Evolutionary conservation across 2,113 vertebrate genomes (phyloP), one percentile per base, ranked within the genome.

Genomic region (Corvus cornix): DNA sequence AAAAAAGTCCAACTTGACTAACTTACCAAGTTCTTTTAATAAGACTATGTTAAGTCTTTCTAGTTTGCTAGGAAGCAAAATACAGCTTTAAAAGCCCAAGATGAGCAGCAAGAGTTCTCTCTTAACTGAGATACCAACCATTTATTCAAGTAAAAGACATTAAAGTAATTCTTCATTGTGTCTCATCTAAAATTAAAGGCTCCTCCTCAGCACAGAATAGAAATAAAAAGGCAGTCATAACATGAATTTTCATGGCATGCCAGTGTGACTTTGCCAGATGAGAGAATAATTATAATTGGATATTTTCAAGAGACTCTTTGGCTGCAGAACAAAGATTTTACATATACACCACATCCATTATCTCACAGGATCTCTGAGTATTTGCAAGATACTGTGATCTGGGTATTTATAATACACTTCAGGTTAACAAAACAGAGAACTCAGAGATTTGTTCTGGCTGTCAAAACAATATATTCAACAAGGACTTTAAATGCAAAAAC

Each of bases 381-480:
- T 83, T 80, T 88, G 51, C 46, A 93, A 93, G 44, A 85, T 37
- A 66, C 4, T 80, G 13, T 66, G 63, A 85, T 76, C 41, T 58
- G 33, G 28, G 11, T 76, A 85, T 83, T 91, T 69, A 35, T 53
- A 90, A 49, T 80, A 73, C 5, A 55, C 35, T 83, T 43, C 28
- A 35, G 33, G 28, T 85, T 91, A 91, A 93, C 46, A 76, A 87
- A 89, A 96, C 35, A 83, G 37, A 66, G 44, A 90, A 74, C 19
- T 84, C n/a, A 77, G 55, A 76, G 24, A 84, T 26, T 84, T 66
- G 26, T 80, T 88, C 75, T 74, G 22, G 41, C 44, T 88, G 63
- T 66, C 73, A 94, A 93, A 96, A 67, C 75, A 89, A 67, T 43
- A 86, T 20, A 63, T 44, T 77, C 59, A 84, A 85, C 30, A 90